Evolutionary conservation across 2,888 invertebrate genomes (phyloP), one percentile per base, ranked within the genome.

Genomic region (Teleogryllus oceanicus): DNA sequence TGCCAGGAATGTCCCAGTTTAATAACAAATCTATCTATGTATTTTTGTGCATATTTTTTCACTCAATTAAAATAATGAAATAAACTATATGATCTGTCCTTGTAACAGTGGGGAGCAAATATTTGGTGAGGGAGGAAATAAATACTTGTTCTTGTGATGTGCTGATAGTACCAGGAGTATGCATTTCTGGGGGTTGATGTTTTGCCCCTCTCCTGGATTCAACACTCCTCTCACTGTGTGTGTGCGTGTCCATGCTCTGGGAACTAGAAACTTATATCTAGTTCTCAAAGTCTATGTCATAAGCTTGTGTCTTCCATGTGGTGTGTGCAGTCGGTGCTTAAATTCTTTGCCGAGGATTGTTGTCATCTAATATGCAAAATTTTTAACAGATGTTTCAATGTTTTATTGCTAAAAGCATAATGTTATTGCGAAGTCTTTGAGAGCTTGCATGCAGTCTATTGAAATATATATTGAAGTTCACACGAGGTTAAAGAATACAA

Each of bases 41-140:
- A 62, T 62, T 62, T 62, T 62, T 62, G 62, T 62, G n/a, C 62
- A 62, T 62, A 62, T 62, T 62, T 62, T 62, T 62, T n/a, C 62
- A 62, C n/a, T n/a, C 13, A n/a, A 62, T 62, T 18, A 10, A 62
- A 62, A n/a, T 62, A 62, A 18, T 62, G 16, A 8, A 62, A 62
- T 13, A 62, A 62, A 62, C 5, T 37, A 37, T 5, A 37, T 37
- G 37, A 37, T 37, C 37, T 18, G 62, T 62, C 62, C 62, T n/a
- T 62, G 62, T 18, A 62, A n/a, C 62, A 62, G 62, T n/a, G 13
- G 62, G 13, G 13, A n/a, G n/a, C 13, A n/a, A 62, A 18, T 62
- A 62, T 62, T 13, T 62, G 62, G 37, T 37, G 37, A 37, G 37
- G 37, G 62, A 62, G n/a, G 13, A 62, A 62, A 62, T 62, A n/a